These are phyloP conservation scores for Ernsta delagoae DNA, from an alignment of 2,888 invertebrate genomes.

Conservation along the genomic window DNA sequence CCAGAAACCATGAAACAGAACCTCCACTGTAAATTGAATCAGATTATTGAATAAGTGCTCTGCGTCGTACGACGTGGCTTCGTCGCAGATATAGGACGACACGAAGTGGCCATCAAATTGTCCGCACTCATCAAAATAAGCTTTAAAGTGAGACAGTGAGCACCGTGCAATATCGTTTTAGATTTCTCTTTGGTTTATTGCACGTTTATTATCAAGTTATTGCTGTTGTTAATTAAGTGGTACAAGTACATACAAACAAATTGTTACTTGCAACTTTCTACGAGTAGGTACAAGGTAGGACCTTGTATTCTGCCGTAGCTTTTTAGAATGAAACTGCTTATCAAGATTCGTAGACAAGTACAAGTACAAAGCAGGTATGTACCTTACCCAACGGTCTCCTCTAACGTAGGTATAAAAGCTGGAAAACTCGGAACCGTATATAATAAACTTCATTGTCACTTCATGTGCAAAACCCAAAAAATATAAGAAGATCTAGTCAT, in stretches of 20 bases:
- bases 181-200: constrained; percentile 1
- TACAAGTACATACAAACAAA: too few relatives aligned
- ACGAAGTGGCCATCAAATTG: constrained; percentile 32
- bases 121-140: constrained; percentile 19
- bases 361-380: too few relatives aligned
- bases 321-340: too few relatives aligned
- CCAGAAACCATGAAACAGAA: constrained; percentile 52
- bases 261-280: neutral
- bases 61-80: constrained; percentile 59
- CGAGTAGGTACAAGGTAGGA: too few relatives aligned
- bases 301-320: too few relatives aligned
- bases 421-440: too few relatives aligned
- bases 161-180: constrained; percentile 21
- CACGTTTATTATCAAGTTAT: neutral
- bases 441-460: neutral
- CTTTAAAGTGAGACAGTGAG: constrained; percentile 27
- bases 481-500: constrained; percentile 12
- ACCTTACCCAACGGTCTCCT: too few relatives aligned
- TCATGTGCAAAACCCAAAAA: neutral
- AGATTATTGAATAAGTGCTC: constrained; percentile 75
- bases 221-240: neutral
- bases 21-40: constrained; percentile 69
- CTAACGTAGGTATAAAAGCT: too few relatives aligned
- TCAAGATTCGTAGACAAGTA: too few relatives aligned
- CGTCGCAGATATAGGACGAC: constrained; percentile 33